A percentile compares a stretch with the other conserved stretches of the same genome.
phyloP scores from a whole-genome alignment of 2,888 invertebrate species.

The Chydorus sphaericus region DNA sequence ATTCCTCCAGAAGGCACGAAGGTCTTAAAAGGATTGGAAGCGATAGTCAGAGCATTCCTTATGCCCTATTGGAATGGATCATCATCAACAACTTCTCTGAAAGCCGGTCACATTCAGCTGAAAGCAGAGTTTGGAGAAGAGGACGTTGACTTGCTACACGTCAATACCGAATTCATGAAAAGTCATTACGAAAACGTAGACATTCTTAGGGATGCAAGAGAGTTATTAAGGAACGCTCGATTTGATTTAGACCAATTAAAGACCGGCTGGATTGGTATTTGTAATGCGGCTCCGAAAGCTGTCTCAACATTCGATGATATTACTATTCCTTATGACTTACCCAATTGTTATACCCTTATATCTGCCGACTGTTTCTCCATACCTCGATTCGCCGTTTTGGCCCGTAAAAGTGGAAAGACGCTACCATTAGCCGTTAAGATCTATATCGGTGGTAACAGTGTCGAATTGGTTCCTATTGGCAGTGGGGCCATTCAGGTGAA shows the following conservation, averaged over 20 bases:
- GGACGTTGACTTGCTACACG: constrained; percentile 9
- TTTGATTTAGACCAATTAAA: not conserved
- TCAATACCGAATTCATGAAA: constrained; percentile 8
- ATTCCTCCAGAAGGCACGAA: constrained; percentile 3
- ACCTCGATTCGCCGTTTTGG: constrained; percentile 13
- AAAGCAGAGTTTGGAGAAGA: not conserved
- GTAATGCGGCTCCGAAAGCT: constrained; percentile 11
- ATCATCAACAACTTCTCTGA: too few relatives aligned
- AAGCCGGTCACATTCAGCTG: constrained; percentile 12
- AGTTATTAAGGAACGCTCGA: constrained; percentile 9
- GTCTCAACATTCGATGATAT: constrained; percentile 11
- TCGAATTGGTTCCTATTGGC: constrained; percentile 6
- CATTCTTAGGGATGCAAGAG: not conserved
- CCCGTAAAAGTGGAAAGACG: not conserved
- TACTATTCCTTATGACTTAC: constrained; percentile 4
- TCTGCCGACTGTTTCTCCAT: constrained; percentile 9
- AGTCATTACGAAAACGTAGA: constrained; percentile 12
- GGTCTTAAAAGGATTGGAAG: constrained; percentile 1
- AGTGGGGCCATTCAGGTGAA: constrained; percentile 1
- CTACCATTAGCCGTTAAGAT: constrained; percentile 12
- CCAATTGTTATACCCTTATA: constrained; percentile 13
- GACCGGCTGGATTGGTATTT: constrained; percentile 10
- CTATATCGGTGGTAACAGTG: constrained; percentile 11
- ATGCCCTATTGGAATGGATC: constrained; percentile 13
- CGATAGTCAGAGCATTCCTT: not conserved